Conservation (phyloP, 2,888 invertebrate species). For the Polydrusus tereticollis region DNA sequence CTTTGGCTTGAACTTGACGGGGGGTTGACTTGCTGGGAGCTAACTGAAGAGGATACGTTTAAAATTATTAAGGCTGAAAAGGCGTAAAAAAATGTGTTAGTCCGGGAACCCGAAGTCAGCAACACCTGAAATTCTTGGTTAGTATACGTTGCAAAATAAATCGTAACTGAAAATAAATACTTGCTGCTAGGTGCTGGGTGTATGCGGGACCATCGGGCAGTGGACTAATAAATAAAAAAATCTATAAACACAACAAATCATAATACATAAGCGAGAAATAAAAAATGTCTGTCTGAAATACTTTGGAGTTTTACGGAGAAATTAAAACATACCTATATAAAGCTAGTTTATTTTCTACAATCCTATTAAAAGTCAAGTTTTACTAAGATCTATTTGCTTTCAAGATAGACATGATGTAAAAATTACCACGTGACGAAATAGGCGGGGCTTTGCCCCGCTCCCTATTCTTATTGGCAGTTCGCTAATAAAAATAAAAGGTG, state of each 20-base stretch:
- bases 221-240: slow-evolving; percentile 37
- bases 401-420: too few species aligned
- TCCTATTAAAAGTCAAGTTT: too few species aligned
- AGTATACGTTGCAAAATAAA: slow-evolving; percentile 26
- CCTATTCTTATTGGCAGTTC: too few species aligned
- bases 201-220: slow-evolving; percentile 39
- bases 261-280: slow-evolving; percentile 5
- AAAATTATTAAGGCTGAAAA: slow-evolving; percentile 67
- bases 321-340: background rate
- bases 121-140: slow-evolving; percentile 40
- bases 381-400: too few species aligned
- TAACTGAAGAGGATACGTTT: slow-evolving; percentile 68
- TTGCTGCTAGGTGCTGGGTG: slow-evolving; percentile 21
- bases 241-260: slow-evolving; percentile 10
- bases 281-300: background rate
- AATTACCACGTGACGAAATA: too few species aligned
- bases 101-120: slow-evolving; percentile 54
- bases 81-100: slow-evolving; percentile 60
- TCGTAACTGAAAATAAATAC: slow-evolving; percentile 27
- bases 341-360: too few species aligned
- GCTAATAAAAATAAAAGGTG: too few species aligned
- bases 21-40: slow-evolving; percentile 55
- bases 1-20: slow-evolving; percentile 54
- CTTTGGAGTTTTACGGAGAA: background rate
- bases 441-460: too few species aligned